Evolutionary conservation across 2,113 vertebrate species (phyloP), one percentile per base, ranked within the genome.

Genomic region (Alectura lathami): DNA sequence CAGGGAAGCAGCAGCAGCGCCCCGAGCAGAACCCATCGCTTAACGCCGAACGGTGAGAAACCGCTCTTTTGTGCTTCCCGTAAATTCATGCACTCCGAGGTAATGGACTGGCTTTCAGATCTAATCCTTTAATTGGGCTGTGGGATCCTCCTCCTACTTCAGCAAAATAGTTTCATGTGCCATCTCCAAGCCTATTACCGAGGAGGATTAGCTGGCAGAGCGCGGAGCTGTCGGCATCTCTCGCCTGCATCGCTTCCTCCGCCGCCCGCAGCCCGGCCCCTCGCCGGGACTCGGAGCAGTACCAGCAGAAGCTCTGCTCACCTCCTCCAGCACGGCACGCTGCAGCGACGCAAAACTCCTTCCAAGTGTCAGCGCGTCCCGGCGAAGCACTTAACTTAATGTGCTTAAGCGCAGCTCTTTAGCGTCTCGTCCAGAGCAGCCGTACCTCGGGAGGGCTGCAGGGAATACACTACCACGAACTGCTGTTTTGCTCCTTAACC

Each of bases 41-140:
- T 27, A 27, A 45, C n/a, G 27, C 42, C 23, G 26, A 57, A 34
- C 15, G 26, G 38, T 26, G n/a, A 74, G 60, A 60, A 66, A 53
- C 0, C 3, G n/a, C 14, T 21, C 38, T 14, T 63, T 51, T 57
- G 32, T 42, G 3, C 23, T 56, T 27, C 62, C 50, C 32, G 54
- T 36, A 48, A 50, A 69, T 8, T 32, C 63, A 34, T 30, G 38
- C 36, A 43, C 36, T 89, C 27, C 10, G 23, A 72, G 76, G 72
- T 50, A 40, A 60, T 2, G 81, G 29, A 4, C n/a, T 6, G 40
- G 67, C 68, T 83, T 91, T 54, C 72, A 51, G 40, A 81, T 54
- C 85, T 80, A 72, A 89, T 86, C 73, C 73, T 79, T 80, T 91
- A 83, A 91, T n/a, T 76, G 85, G 82, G 72, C 77, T 75, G 67